A percentile compares a stretch with the other conserved stretches of the same genome.
Conservation (phyloP, 2,888 invertebrate genomes). For the Idaea straminata region DNA sequence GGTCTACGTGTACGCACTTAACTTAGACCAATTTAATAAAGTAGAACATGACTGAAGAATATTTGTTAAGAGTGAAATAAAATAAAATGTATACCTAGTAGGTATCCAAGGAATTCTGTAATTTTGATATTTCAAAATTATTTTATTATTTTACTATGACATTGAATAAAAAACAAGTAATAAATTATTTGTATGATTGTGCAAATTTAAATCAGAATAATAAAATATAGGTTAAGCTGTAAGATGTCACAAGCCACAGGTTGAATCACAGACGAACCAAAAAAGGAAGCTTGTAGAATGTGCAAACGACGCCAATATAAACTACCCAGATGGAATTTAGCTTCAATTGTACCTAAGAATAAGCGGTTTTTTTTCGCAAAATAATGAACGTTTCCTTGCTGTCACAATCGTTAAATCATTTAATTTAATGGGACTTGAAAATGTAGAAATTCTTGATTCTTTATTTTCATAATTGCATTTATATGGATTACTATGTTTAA, state of each 20-base stretch:
- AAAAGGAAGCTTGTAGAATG: slow-evolving; percentile 68
- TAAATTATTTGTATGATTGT: not conserved
- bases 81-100: too few relatives aligned
- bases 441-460: too few relatives aligned
- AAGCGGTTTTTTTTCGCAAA: not conserved
- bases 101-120: too few relatives aligned
- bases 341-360: not conserved
- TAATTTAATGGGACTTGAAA: slow-evolving; percentile 11
- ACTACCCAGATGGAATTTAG: not conserved
- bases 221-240: slow-evolving; percentile 6
- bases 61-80: too few relatives aligned
- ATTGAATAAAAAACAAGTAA: not conserved
- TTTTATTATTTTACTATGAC: not conserved
- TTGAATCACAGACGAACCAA: slow-evolving; percentile 48
- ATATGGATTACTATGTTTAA: too few relatives aligned
- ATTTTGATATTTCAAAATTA: too few relatives aligned
- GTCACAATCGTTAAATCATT: slow-evolving; percentile 8
- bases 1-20: too few relatives aligned
- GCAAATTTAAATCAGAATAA: slow-evolving; percentile 2
- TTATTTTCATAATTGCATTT: too few relatives aligned
- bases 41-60: too few relatives aligned
- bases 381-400: not conserved
- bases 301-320: slow-evolving; percentile 40
- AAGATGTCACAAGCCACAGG: slow-evolving; percentile 42
- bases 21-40: too few relatives aligned